phyloP scores from a whole-genome alignment of 1,140 invertebrate species.

The Drosophila ogumai region DNA sequence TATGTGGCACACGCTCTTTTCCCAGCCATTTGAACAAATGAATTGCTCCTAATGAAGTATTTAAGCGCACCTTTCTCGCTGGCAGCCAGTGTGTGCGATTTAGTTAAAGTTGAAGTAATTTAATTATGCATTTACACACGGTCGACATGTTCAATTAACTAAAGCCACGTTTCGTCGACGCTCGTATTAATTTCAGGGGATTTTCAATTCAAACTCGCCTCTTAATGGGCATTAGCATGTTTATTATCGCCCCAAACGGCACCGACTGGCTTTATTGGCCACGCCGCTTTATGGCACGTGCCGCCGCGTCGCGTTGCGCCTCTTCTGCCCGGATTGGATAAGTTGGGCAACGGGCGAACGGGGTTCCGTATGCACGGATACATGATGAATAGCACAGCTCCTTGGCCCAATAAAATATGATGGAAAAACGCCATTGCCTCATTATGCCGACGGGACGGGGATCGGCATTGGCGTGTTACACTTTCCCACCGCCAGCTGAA shows the following conservation, averaged over 20 bases:
- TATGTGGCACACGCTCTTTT: conserved; percentile 51
- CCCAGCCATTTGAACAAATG: conserved; percentile 55
- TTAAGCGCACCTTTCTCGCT: conserved; percentile 37
- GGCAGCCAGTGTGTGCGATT: conserved; percentile 27
- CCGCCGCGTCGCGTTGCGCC: conserved; percentile 44
- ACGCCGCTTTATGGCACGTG: conserved; percentile 69
- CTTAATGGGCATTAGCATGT: conserved; percentile 67
- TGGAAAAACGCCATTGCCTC: conserved; percentile 76
- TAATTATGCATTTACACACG: conserved; percentile 74
- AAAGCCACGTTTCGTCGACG: conserved; percentile 42
- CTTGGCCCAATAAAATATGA: conserved; percentile 61
- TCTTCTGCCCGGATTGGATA: conserved; percentile 26
- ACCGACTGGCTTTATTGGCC: conserved; percentile 68
- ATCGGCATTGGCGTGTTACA: conserved; percentile 68
- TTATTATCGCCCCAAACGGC: conserved; percentile 47
- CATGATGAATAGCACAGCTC: conserved; percentile 64
- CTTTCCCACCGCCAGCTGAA: conserved; percentile 47
- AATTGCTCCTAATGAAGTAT: conserved; percentile 61
- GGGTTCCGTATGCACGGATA: conserved; percentile 66
- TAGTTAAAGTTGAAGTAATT: conserved; percentile 72
- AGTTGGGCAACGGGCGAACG: conserved; percentile 36
- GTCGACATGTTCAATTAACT: conserved; percentile 68
- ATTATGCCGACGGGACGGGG: conserved; percentile 50
- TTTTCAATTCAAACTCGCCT: conserved; percentile 67
- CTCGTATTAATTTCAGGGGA: conserved; percentile 44